Conservation (phyloP, 2,797 vertebrate species). For the Vultur gryphus region DNA sequence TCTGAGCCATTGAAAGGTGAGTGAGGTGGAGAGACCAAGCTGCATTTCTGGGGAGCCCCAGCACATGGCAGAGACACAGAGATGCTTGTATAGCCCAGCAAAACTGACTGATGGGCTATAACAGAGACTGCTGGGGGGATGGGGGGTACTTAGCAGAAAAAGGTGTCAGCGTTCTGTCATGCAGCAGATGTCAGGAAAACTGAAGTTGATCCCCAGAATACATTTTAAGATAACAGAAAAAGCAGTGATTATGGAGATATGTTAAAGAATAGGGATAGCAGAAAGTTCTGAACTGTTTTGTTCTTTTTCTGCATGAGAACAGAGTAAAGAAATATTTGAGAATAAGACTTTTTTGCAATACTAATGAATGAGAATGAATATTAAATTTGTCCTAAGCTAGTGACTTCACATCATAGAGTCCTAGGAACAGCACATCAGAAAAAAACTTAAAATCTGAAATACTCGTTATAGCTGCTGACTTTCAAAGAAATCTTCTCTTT, state of each 20-base stretch:
- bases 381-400: not conserved
- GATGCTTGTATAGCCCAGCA: not conserved
- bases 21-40: not conserved
- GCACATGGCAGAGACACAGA: not conserved
- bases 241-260: not conserved
- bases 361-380: not conserved
- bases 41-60: not conserved
- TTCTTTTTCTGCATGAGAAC: not conserved
- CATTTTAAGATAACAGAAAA: not conserved
- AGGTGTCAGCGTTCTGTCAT: not conserved
- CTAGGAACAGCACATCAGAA: not conserved
- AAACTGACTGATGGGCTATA: not conserved
- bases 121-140: not conserved
- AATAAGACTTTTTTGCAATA: not conserved
- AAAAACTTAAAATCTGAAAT: not conserved
- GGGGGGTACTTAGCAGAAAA: not conserved
- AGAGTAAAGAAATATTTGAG: not conserved
- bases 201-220: not conserved
- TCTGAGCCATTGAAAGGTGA: not conserved
- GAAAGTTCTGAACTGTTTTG: not conserved
- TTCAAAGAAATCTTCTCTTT: not conserved
- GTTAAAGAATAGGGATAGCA: not conserved
- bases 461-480: not conserved
- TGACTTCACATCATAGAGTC: not conserved
- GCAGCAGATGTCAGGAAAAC: not conserved